Percentiles rank a stretch among this genome's conserved stretches.
phyloP scores from a whole-genome alignment of 2,888 invertebrate genomes.

The Steinernema hermaphroditum region DNA sequence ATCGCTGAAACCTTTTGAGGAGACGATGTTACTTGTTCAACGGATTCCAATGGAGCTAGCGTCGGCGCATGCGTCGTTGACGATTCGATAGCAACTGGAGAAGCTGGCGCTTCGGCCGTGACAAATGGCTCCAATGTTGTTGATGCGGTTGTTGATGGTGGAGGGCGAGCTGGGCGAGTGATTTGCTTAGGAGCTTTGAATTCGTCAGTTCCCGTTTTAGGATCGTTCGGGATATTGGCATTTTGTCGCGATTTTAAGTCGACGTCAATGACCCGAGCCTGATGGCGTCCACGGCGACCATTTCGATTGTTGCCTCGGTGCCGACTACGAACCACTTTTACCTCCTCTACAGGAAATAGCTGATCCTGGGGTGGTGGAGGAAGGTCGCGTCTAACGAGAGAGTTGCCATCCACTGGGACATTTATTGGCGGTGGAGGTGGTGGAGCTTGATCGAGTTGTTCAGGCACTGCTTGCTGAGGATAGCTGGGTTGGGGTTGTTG shows the following conservation, averaged over 20 bases:
- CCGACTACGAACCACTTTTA: slow-evolving; percentile 20
- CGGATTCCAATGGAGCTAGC: background rate
- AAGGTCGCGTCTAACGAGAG: slow-evolving; percentile 39
- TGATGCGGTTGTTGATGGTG: background rate
- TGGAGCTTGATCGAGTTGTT: slow-evolving; percentile 1
- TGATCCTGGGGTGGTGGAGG: slow-evolving; percentile 48
- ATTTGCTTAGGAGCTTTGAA: background rate
- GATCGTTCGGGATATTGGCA: background rate
- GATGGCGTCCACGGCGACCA: slow-evolving; percentile 1
- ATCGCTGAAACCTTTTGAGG: background rate
- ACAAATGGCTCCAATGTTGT: no score
- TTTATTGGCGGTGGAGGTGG: background rate
- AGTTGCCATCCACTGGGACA: background rate
- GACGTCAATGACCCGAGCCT: slow-evolving; percentile 23
- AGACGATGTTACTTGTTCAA: slow-evolving; percentile 7
- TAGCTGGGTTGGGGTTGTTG: slow-evolving; percentile 35
- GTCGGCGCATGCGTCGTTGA: background rate
- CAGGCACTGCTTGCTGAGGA: background rate
- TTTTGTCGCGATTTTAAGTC: background rate
- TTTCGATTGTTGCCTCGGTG: slow-evolving; percentile 24
- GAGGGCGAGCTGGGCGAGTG: background rate
- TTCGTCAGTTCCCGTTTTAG: slow-evolving; percentile 10
- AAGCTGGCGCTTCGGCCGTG: no score
- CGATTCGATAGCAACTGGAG: background rate
- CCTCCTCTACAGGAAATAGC: slow-evolving; percentile 45